Evolutionary conservation across 2,797 vertebrate species (phyloP).

Genomic region (Linurgus olivaceus): DNA sequence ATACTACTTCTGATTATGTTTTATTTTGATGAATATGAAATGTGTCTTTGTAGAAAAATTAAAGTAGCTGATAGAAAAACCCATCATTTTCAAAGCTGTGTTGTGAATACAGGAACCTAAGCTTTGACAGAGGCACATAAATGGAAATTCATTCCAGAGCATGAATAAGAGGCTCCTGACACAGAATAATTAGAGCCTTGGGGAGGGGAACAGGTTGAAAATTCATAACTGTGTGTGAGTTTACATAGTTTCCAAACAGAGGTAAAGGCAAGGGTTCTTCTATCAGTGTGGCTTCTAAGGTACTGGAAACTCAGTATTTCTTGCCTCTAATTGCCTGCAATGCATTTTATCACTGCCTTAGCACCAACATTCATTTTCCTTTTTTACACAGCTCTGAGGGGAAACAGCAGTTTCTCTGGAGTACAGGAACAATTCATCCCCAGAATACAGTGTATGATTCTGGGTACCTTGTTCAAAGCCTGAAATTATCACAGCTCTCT

Average conservation of each 20-base stretch:
- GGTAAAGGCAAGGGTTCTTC: not conserved
- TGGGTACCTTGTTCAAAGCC: not conserved
- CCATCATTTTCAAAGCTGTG: not conserved
- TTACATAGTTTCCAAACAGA: not conserved
- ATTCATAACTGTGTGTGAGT: not conserved
- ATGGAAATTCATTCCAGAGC: not conserved
- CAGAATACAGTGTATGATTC: not conserved
- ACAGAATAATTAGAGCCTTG: not conserved
- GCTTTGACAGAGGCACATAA: not conserved
- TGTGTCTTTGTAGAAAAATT: not conserved
- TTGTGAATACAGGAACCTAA: not conserved
- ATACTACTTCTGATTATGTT: not conserved
- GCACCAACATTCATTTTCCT: not conserved
- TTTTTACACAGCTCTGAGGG: not conserved
- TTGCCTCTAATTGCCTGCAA: not conserved
- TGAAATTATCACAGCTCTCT: not conserved
- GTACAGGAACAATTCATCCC: not conserved
- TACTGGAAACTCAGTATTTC: not conserved
- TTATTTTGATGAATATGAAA: constrained; percentile 21
- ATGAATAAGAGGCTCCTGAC: not conserved
- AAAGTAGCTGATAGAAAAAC: not conserved
- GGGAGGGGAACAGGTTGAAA: not conserved
- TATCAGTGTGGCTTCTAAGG: not conserved
- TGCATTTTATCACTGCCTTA: not conserved
- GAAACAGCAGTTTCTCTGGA: not conserved